Evolutionary conservation across 2,888 invertebrate species (phyloP).

Genomic region (Clunio marinus): DNA sequence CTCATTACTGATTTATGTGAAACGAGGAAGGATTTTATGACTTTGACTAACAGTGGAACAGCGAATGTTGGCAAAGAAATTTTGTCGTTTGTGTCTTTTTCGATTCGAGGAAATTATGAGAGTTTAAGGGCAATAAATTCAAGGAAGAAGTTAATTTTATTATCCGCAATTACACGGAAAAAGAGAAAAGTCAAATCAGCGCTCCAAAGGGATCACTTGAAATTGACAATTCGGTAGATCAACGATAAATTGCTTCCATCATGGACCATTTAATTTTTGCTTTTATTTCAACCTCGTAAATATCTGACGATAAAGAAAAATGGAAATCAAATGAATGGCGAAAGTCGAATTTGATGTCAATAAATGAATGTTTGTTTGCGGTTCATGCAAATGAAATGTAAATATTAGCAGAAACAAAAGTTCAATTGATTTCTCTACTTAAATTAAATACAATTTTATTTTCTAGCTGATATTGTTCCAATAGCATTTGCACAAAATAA

Average conservation of each 20-base stretch:
- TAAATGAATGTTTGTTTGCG: no score
- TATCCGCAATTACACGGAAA: not conserved
- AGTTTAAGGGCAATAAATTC: slow-evolving; percentile 12
- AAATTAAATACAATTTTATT: no score
- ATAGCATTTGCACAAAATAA: no score
- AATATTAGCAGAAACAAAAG: not conserved
- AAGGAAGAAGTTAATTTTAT: not conserved
- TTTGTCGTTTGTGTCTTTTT: not conserved
- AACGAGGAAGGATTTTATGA: not conserved
- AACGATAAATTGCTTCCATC: not conserved
- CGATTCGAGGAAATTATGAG: slow-evolving; percentile 2
- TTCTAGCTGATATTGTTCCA: no score
- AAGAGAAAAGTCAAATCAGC: not conserved
- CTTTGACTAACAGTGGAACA: not conserved
- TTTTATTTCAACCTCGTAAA: not conserved
- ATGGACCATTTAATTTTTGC: slow-evolving; percentile 13
- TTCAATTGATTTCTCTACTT: no score
- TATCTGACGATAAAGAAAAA: no score
- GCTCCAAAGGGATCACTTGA: not conserved
- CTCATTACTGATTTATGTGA: slow-evolving; percentile 34
- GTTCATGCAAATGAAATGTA: no score
- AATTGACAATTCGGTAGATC: not conserved
- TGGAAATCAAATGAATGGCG: no score
- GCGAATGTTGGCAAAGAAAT: slow-evolving; percentile 1
- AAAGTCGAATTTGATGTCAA: not conserved